phyloP scores from a whole-genome alignment of 2,113 vertebrate species.

The Bujurquina vittata region DNA sequence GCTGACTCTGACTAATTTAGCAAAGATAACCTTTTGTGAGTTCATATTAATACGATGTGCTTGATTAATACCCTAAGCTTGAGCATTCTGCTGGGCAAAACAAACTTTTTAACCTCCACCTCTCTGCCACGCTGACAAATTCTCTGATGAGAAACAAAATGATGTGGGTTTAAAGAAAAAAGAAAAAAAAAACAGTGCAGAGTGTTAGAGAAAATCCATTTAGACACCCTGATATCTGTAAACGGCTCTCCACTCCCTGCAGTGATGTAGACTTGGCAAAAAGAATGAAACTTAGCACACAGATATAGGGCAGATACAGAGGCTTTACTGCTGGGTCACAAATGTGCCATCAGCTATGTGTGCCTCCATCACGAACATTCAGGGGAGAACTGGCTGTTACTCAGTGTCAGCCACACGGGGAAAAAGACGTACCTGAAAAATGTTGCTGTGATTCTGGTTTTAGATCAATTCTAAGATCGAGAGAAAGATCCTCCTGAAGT shows the following conservation, averaged over 20 bases:
- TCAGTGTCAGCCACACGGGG: slow-evolving; percentile 3
- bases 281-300: slow-evolving; percentile 35
- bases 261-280: slow-evolving; percentile 46
- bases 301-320: slow-evolving; percentile 50
- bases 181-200: slow-evolving; percentile 22
- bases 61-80: slow-evolving; percentile 22
- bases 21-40: slow-evolving; percentile 14
- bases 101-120: slow-evolving; percentile 35
- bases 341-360: slow-evolving; percentile 34
- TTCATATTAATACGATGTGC: slow-evolving; percentile 28
- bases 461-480: slow-evolving; percentile 8
- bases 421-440: slow-evolving; percentile 8
- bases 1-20: slow-evolving; percentile 8
- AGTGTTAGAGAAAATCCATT: slow-evolving; percentile 54
- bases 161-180: slow-evolving; percentile 30
- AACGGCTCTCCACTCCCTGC: slow-evolving; percentile 40
- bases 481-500: slow-evolving; percentile 16
- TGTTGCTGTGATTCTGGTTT: neutral
- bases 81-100: slow-evolving; percentile 25
- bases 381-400: neutral
- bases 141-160: slow-evolving; percentile 42
- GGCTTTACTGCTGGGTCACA: slow-evolving; percentile 40
- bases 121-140: neutral
- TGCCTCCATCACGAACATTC: slow-evolving; percentile 11
- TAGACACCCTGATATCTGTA: slow-evolving; percentile 49